Conservation (phyloP, 2,113 vertebrate genomes). For the Heterotilapia buettikoferi region DNA sequence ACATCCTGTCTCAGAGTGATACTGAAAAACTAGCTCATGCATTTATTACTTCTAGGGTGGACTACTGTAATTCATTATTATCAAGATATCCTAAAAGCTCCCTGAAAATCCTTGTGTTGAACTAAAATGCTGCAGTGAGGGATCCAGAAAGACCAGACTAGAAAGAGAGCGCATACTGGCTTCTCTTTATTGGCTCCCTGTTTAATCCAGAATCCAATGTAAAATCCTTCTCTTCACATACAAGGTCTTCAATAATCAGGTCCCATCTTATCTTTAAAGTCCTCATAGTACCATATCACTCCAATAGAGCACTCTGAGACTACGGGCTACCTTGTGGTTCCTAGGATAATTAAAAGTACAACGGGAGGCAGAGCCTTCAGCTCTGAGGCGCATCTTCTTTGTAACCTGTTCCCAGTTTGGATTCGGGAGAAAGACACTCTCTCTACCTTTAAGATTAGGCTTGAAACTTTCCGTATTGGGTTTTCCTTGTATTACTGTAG, state of each 20-base stretch:
- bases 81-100: neutral
- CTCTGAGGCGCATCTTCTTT: accelerated
- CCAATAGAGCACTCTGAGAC: neutral
- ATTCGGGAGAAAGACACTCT: neutral
- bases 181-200: neutral
- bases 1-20: neutral
- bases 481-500: neutral
- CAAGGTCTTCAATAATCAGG: neutral
- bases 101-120: neutral
- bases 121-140: neutral
- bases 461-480: accelerated
- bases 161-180: neutral
- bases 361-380: neutral
- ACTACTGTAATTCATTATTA: neutral
- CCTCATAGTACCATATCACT: neutral
- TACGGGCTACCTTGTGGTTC: neutral
- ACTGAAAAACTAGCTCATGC: neutral
- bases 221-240: neutral
- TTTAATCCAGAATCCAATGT: neutral
- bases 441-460: neutral
- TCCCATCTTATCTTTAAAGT: neutral
- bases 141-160: neutral
- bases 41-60: neutral
- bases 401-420: neutral
- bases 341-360: neutral